Evolutionary conservation across 2,113 vertebrate species (phyloP), one percentile per base, ranked within the genome.

Genomic region (Cyanocitta stelleri): DNA sequence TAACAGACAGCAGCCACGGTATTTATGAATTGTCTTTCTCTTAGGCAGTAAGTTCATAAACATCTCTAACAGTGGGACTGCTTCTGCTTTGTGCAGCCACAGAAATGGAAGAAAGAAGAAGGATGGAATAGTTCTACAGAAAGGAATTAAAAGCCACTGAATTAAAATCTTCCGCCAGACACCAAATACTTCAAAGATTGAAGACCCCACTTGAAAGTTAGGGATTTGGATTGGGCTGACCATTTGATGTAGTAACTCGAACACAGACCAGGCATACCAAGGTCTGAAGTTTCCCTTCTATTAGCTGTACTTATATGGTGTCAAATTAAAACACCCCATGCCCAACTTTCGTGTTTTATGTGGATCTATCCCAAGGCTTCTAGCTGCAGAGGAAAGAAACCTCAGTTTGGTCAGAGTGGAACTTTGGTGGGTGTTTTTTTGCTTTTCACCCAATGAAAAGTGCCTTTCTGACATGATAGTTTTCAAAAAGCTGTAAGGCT

Each of bases 21-120:
- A 20, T 83, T 87, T 79, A 48, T 80, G 84, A 80, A 76, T 95
- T 66, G 74, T 68, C 55, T 80, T 87, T 74, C 22, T 87, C 17
- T 87, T 68, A 66, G 82, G 85, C 69, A 75, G 41, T 33, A 68
- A 66, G 62, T 39, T 63, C 67, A 64, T 37, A 52, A 73, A 85
- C 54, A 30, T 32, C 44, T 91, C 33, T 43, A 74, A 26, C 35
- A 54, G 26, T 77, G 33, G 18, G 26, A 39, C 68, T 52, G 23
- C 21, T 64, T 51, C 44, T 37, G 33, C 41, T 68, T 51, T 72
- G 29, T 63, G 85, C 71, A 52, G 54, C 43, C 62, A 55, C 7
- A 63, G 30, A 78, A 68, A 11, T n/a, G 11, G 32, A 75, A 87
- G 37, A 37, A 62, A 61, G 20, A 14, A 68, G n/a, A 83, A 74